Evolutionary conservation across 2,113 vertebrate genomes (phyloP), one percentile per base, ranked within the genome.

Genomic region (Physeter macrocephalus): DNA sequence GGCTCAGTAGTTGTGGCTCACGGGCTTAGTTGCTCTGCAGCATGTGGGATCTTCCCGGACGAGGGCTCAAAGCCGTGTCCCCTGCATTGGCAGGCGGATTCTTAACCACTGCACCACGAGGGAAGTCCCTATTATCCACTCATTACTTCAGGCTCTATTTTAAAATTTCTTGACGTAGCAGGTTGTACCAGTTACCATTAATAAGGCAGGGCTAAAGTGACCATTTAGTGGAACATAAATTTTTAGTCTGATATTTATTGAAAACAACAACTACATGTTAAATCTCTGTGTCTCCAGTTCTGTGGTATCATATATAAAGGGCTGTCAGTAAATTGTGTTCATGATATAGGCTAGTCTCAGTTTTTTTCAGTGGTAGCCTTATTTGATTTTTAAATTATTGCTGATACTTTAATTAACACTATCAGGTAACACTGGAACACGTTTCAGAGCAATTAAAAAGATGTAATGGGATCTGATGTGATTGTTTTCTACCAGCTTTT

Each of bases 401-500:
- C 31, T 78, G 46, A 18, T 94, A 75, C 59, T 96, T 91, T 78
- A 88, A 90, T 78, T 69, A 96, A 36, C 8, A 84, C 6, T 80
- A 52, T 93, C 29, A 78, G 1, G 27, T 83, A 94, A 92, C 23
- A 83, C 8, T 69, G 31, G 14, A 78, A 36, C 67, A 71, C 27
- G 29, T 71, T 87, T 80, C 8, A 81, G 18, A 93, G 83, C 36
- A 85, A 5, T 72, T 96, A 72, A 77, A 81, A 96, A 67, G 7
- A 49, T n/a, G 13, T 81, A 57, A 80, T 90, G 43, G 81, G 43
- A 54, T 83, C 71, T 85, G 27, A 87, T 85, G 29, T 75, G 49
- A 96, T 96, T 92, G 31, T 95, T 67, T 97, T 93, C 18, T 49
- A n/a, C 96, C 21, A 83, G 20, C 29, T 66, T 36, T 89, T 72